These are phyloP conservation scores for Crotalus adamanteus DNA, from an alignment of 2,797 vertebrate genomes.

Conservation along the genomic window DNA sequence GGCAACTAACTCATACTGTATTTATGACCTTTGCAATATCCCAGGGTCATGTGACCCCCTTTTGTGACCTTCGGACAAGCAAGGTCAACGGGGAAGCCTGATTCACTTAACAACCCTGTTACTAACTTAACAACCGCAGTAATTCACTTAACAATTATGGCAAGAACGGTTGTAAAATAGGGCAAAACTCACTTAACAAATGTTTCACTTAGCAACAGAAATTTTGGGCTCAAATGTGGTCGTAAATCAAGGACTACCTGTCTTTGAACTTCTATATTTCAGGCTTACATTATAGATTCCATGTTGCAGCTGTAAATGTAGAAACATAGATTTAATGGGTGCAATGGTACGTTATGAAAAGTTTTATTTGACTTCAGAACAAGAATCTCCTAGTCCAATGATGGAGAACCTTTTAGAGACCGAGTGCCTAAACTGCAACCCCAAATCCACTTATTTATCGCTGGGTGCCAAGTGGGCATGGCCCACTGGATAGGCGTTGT, in stretches of 20 bases:
- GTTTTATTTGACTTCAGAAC: background rate
- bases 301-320: background rate
- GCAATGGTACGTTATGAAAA: background rate
- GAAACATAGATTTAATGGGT: background rate
- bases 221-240: background rate
- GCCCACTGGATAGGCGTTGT: too few relatives aligned
- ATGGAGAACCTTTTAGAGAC: too few relatives aligned
- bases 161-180: background rate
- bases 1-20: background rate
- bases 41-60: background rate
- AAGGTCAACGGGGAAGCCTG: background rate
- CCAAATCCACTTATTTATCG: too few relatives aligned
- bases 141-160: background rate
- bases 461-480: too few relatives aligned
- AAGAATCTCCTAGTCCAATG: background rate
- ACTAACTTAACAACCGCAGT: background rate
- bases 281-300: background rate
- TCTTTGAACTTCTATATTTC: background rate
- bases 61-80: background rate
- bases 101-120: background rate
- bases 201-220: background rate
- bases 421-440: too few relatives aligned
- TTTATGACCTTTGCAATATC: background rate
- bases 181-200: background rate
- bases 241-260: background rate